Conservation (phyloP, 2,888 invertebrate genomes). For the Anorthoa munda region DNA sequence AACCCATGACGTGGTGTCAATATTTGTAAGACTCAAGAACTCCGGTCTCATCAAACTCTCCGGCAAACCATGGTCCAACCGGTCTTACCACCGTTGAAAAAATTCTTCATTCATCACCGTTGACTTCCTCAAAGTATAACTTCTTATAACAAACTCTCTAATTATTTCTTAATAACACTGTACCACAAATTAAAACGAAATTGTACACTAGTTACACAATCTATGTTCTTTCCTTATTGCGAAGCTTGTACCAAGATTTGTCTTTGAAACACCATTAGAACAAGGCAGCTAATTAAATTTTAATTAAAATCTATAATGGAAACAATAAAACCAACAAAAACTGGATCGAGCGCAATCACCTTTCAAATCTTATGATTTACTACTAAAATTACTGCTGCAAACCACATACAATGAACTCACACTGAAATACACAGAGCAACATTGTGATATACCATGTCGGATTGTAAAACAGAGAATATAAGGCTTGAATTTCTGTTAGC, state of each 20-base stretch:
- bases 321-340: conserved; percentile 81
- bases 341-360: conserved; percentile 74
- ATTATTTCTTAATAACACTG: conserved; percentile 22
- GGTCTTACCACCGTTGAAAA: neutral
- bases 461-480: conserved; percentile 18
- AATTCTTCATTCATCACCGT: neutral
- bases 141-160: conserved; percentile 8
- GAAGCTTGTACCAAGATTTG: conserved; percentile 5
- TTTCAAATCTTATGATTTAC: conserved; percentile 81
- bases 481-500: conserved; percentile 17
- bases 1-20: neutral
- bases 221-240: conserved; percentile 28
- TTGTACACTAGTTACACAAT: conserved; percentile 21
- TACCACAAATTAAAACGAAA: conserved; percentile 29
- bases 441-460: conserved; percentile 26
- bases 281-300: conserved; percentile 70
- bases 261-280: conserved; percentile 35
- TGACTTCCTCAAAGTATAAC: conserved; percentile 18
- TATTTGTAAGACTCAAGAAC: neutral
- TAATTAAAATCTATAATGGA: conserved; percentile 77
- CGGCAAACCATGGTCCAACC: neutral
- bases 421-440: conserved; percentile 43
- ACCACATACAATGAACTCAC: conserved; percentile 59
- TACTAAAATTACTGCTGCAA: conserved; percentile 70
- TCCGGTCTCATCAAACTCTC: neutral